Evolutionary conservation across 92 coral and sea anemone species (phyloP), one percentile per base, ranked within the genome.

Genomic region (Porites cylindrica): DNA sequence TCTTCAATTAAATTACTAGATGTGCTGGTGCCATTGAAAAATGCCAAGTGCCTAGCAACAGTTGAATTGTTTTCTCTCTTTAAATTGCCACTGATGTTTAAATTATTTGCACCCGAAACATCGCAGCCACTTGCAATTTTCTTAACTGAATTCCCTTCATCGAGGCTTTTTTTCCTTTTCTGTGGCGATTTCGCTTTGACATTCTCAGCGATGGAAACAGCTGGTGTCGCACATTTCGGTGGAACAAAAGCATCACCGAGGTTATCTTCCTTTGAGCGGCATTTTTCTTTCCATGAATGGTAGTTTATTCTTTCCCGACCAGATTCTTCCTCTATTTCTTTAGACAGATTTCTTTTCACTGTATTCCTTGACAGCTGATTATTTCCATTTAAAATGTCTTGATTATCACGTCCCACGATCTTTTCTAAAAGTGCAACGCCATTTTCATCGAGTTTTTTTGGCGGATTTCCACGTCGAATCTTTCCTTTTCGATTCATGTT

Each of bases 11-110:
- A 68, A 69, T 72, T 71, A 53, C 77, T 65, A 2, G 81, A 76
- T 24, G 50, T 84, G 21, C 72, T 86, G 76, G 59, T 74, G 29
- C 79, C 78, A 84, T 87, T 94, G 61, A 87, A 89, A 84, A 91
- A 92, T 1, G 94, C 91, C 60, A 92, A 72, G 43, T 94, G 98
- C 77, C 97, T 85, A 66, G 93, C 91, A 88, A 73, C 87, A 14
- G 51, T 38, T 1, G 24, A 21, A 19, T 10, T 51, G 47, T 67
- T 38, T 38, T 38, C 82, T 10, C 32, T 77, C 70, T 60, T 63
- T 23, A 63, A 38, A 60, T 1, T n/a, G 62, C 26, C 13, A 16
- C 14, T 43, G 67, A 14, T 19, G 64, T 19, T 23, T 9, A 19
- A 19, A 43, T 63, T 78, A 78, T 47, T 78, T 78, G 18, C 19